Evolutionary conservation across 2,113 vertebrate genomes (phyloP).

Genomic region (Athene noctua): DNA sequence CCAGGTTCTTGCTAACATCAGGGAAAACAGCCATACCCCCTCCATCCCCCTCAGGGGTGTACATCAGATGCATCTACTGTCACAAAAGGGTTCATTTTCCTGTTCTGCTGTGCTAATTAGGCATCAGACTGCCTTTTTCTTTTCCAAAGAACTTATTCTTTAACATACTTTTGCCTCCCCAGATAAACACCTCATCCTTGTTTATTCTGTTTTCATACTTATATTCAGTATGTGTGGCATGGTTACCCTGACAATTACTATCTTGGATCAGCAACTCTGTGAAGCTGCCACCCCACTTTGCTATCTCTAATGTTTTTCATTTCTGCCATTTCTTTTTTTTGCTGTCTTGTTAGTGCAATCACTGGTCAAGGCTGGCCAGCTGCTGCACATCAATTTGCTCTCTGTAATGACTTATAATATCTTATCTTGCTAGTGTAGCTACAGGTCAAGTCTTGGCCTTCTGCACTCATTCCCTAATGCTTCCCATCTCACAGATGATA

Average conservation of each 20-base stretch:
- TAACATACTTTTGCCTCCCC: background rate
- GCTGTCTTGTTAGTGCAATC: background rate
- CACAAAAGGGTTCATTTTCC: background rate
- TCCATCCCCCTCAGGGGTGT: rapidly evolving
- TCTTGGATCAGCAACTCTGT: background rate
- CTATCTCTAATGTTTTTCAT: background rate
- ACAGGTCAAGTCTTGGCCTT: background rate
- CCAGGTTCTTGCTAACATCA: background rate
- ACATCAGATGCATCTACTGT: background rate
- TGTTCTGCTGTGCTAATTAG: background rate
- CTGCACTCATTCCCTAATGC: background rate
- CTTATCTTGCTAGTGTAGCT: background rate
- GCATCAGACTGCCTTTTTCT: background rate
- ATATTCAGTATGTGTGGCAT: background rate
- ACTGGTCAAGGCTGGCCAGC: background rate
- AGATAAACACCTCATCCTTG: background rate
- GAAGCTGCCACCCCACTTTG: background rate
- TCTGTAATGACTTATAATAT: background rate
- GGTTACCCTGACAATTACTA: background rate
- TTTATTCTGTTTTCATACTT: background rate
- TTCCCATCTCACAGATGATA: background rate
- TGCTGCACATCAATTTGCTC: background rate
- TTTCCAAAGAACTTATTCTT: background rate
- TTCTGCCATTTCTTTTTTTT: background rate
- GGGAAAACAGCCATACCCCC: background rate